Evolutionary conservation across 2,797 vertebrate species (phyloP).

Genomic region (Pristis pectinata): DNA sequence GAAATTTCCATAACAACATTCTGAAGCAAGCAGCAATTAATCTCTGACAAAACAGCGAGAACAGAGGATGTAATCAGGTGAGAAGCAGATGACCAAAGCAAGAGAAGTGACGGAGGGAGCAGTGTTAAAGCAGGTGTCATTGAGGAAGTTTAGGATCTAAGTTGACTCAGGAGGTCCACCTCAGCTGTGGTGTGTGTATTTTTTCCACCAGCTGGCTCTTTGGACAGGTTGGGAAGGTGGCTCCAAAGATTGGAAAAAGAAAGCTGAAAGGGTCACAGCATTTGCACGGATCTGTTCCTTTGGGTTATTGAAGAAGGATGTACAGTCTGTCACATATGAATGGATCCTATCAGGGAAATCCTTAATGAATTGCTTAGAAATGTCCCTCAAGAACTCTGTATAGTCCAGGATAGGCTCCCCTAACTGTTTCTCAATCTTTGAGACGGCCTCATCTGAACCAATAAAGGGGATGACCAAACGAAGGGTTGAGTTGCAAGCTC

Average conservation of each 20-base stretch:
- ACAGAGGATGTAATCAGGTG: not conserved
- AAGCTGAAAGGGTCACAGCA: not conserved
- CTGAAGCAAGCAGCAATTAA: not conserved
- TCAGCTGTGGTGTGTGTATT: not conserved
- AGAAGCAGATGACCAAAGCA: not conserved
- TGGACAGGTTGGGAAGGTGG: not conserved
- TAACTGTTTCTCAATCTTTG: not conserved
- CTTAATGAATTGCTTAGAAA: conserved; percentile 20
- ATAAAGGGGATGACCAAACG: not conserved
- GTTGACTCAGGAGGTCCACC: not conserved
- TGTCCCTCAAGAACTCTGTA: not conserved
- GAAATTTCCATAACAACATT: not conserved
- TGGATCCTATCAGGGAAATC: conserved; percentile 13
- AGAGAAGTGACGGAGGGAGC: not conserved
- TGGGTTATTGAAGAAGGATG: not conserved
- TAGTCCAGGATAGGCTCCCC: not conserved
- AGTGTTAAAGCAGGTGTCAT: not conserved
- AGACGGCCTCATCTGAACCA: not conserved
- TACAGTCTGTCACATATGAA: not conserved
- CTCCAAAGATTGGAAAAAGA: conserved; percentile 12
- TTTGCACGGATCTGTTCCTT: conserved; percentile 3
- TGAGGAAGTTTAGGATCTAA: not conserved
- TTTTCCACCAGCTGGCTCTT: not conserved
- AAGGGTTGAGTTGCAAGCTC: not conserved
- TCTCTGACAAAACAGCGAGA: not conserved